A percentile compares a stretch with the other conserved stretches of the same genome.
phyloP scores from a whole-genome alignment of 2,113 vertebrate genomes.

The Cercopithecus mona region DNA sequence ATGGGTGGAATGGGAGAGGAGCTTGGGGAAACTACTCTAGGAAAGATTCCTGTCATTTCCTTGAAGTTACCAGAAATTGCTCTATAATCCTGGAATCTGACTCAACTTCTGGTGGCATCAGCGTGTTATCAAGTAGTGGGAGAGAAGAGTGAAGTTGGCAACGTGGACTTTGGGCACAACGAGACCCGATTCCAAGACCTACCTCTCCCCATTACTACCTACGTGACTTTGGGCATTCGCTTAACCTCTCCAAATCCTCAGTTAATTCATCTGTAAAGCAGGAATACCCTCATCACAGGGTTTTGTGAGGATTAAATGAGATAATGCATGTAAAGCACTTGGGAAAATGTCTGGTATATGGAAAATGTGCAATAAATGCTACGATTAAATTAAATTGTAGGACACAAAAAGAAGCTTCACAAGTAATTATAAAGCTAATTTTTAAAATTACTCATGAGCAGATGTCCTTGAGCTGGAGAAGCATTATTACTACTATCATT shows the following conservation, averaged over 20 bases:
- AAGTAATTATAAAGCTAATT: not conserved
- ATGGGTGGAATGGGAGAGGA: not conserved
- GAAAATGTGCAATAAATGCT: not conserved
- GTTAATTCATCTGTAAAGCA: not conserved
- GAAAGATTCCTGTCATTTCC: not conserved
- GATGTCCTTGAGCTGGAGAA: conserved; percentile 18
- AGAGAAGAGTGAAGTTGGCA: too few relatives aligned
- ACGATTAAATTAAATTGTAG: not conserved
- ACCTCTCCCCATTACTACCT: not conserved
- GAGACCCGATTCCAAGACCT: not conserved
- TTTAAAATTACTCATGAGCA: not conserved
- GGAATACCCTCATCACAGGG: not conserved
- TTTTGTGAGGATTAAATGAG: not conserved
- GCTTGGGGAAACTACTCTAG: not conserved
- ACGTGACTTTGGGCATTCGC: not conserved
- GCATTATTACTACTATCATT: not conserved
- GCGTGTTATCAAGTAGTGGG: not conserved
- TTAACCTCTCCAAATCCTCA: not conserved
- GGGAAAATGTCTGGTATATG: not conserved
- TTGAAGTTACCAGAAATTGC: not conserved
- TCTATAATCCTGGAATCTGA: not conserved
- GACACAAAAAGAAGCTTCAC: not conserved
- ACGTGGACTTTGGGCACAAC: not conserved
- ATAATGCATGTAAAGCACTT: not conserved
- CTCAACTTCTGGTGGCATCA: not conserved